Conservation (phyloP, 2,113 vertebrate genomes). For the Spermophilus dauricus region DNA sequence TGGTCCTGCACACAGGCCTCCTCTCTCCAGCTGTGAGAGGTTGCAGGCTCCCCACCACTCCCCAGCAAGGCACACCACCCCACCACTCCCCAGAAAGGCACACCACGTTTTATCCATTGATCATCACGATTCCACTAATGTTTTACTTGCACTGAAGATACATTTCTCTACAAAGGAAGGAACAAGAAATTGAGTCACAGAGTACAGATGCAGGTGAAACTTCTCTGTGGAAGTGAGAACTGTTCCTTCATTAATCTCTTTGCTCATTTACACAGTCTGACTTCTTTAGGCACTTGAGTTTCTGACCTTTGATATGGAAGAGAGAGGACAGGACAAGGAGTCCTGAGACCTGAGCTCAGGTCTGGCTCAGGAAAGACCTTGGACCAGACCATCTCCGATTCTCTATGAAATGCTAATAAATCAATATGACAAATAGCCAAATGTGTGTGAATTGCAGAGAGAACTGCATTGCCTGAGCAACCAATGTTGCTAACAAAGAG, state of each 20-base stretch:
- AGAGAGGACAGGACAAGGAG: neutral
- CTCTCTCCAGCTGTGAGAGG: neutral
- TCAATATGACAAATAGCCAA: slow-evolving; percentile 14
- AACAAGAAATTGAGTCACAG: neutral
- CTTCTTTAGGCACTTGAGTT: neutral
- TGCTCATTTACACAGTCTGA: neutral
- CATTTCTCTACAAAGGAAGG: neutral
- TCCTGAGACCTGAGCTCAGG: neutral
- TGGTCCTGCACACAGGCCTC: neutral
- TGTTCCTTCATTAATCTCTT: neutral
- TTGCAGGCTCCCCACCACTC: neutral
- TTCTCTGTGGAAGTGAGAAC: neutral
- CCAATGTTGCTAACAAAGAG: neutral
- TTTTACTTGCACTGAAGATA: neutral
- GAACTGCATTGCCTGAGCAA: neutral
- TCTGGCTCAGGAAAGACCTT: neutral
- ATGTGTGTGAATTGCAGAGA: slow-evolving; percentile 12
- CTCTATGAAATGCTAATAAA: neutral
- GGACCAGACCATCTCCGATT: neutral
- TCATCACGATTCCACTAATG: neutral
- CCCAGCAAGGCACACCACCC: neutral
- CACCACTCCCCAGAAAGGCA: no score
- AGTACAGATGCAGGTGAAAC: neutral
- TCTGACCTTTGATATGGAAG: neutral
- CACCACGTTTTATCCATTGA: neutral